Evolutionary conservation across 1,140 invertebrate species (phyloP).

Genomic region (Sarcophaga bullata): DNA sequence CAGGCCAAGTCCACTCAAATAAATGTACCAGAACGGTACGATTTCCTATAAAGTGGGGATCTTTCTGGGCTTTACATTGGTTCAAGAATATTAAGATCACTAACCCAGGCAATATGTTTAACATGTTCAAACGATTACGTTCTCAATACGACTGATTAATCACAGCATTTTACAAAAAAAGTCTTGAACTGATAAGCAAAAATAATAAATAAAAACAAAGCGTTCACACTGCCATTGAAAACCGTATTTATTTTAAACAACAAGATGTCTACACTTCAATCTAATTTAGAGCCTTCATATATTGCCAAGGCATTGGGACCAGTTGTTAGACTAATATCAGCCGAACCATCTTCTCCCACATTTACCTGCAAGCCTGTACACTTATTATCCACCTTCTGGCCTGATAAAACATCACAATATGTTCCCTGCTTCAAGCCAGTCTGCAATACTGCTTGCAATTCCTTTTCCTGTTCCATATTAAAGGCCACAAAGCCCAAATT

Average conservation of each 20-base stretch:
- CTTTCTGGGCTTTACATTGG: not conserved
- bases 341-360: not conserved
- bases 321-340: not conserved
- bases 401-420: constrained; percentile 82
- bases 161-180: not conserved
- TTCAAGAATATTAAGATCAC: not conserved
- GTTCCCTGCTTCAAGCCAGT: constrained; percentile 76
- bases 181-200: not conserved
- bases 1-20: constrained; percentile 78
- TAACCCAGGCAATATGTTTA: not conserved
- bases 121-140: too few relatives aligned
- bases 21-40: constrained; percentile 71
- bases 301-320: constrained; percentile 14
- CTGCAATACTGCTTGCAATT: constrained; percentile 70
- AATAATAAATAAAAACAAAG: not conserved
- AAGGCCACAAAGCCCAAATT: constrained; percentile 77
- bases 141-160: not conserved
- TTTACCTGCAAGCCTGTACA: not conserved
- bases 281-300: not conserved
- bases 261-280: not conserved
- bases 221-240: too few relatives aligned
- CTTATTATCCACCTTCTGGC: not conserved
- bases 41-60: constrained; percentile 57
- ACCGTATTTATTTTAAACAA: not conserved
- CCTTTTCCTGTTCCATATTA: constrained; percentile 70